phyloP scores from a whole-genome alignment of 2,113 vertebrate genomes.

The Glaucidium brasilianum region DNA sequence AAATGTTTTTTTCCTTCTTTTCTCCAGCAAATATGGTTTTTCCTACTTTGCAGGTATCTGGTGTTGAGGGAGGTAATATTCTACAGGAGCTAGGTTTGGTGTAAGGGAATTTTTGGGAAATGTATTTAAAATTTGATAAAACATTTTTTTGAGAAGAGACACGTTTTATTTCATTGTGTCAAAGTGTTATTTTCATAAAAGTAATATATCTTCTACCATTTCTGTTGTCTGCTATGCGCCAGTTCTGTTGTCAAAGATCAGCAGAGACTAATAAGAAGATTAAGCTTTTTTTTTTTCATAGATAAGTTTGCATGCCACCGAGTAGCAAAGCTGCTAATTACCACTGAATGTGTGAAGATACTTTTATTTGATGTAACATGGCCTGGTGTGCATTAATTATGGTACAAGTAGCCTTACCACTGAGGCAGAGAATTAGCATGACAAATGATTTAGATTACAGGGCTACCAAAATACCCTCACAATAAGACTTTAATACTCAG shows the following conservation, averaged over 20 bases:
- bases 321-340: slow-evolving; percentile 69
- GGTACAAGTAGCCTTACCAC: slow-evolving; percentile 56
- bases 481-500: not conserved
- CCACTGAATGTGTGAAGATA: slow-evolving; percentile 56
- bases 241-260: slow-evolving; percentile 49
- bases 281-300: slow-evolving; percentile 51
- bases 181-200: not conserved
- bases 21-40: not conserved
- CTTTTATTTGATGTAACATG: slow-evolving; percentile 61
- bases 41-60: not conserved
- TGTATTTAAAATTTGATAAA: not conserved
- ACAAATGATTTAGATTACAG: slow-evolving; percentile 62
- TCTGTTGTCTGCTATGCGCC: not conserved
- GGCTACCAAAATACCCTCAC: slow-evolving; percentile 17
- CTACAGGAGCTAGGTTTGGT: not conserved
- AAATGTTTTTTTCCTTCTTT: not conserved
- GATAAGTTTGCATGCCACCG: slow-evolving; percentile 48
- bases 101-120: not conserved
- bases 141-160: not conserved
- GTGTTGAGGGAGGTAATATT: not conserved
- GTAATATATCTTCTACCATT: not conserved
- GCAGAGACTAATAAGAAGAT: slow-evolving; percentile 57
- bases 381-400: slow-evolving; percentile 61
- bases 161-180: not conserved
- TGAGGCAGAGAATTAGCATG: slow-evolving; percentile 49